A percentile compares a stretch with the other conserved stretches of the same genome.
Evolutionary conservation across 1,140 invertebrate species (phyloP).

Genomic region (Trialeurodes vaporariorum): DNA sequence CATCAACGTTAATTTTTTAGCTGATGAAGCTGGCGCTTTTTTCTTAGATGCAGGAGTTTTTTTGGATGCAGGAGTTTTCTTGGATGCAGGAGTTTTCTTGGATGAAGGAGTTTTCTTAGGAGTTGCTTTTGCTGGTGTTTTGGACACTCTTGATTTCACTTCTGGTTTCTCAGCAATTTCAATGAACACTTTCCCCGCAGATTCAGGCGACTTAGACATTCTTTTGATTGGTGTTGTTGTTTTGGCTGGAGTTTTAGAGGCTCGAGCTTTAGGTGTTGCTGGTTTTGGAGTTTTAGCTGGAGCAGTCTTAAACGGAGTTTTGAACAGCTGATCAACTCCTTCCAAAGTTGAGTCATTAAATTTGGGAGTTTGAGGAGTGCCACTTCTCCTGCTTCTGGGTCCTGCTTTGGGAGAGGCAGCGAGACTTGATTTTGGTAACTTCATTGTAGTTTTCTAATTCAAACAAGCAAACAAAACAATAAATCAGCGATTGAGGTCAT

Average conservation of each 20-base stretch:
- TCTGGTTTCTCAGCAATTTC: neutral
- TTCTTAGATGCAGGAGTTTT: neutral
- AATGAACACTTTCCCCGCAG: neutral
- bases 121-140: neutral
- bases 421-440: neutral
- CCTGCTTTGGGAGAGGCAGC: neutral
- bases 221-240: too few species aligned
- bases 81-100: neutral
- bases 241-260: neutral
- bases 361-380: neutral
- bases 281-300: neutral
- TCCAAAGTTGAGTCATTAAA: neutral
- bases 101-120: neutral
- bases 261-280: neutral
- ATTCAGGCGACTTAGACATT: too few species aligned
- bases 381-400: neutral
- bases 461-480: too few species aligned
- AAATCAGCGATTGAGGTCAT: too few species aligned
- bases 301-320: neutral
- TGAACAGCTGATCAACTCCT: neutral
- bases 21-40: neutral
- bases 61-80: neutral
- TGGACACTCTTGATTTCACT: neutral
- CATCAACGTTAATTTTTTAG: neutral
- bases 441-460: too few species aligned